Percentiles rank a stretch among this genome's conserved stretches.
These are phyloP conservation scores for Merodon equestris DNA, from an alignment of 2,888 invertebrate genomes.

Conservation along the genomic window DNA sequence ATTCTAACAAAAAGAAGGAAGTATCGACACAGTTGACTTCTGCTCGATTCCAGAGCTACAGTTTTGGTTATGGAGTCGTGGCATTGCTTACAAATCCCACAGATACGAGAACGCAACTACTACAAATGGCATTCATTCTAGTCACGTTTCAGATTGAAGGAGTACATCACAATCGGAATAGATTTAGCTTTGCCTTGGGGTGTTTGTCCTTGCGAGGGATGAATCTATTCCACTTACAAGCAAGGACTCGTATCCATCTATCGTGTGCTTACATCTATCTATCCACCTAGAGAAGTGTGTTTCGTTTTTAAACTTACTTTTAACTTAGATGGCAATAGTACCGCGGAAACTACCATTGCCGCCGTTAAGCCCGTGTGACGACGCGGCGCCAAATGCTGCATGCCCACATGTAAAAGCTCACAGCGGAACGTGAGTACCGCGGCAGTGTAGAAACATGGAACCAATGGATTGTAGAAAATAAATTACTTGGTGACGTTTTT, in stretches of 20 bases:
- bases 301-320: constrained; percentile 1
- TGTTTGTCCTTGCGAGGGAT: neutral
- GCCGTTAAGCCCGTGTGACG: too few species aligned
- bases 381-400: constrained; percentile 33
- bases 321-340: constrained; percentile 1
- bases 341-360: too few species aligned
- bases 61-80: too few species aligned
- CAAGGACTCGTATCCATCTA: too few species aligned
- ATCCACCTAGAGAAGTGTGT: constrained; percentile 10
- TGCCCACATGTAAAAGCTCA: constrained; percentile 7
- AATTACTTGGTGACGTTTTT: constrained; percentile 60
- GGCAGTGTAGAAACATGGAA: constrained; percentile 24
- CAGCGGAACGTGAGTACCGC: constrained; percentile 32
- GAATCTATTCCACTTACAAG: too few species aligned
- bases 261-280: neutral
- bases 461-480: constrained; percentile 58
- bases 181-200: constrained; percentile 42
- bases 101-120: constrained; percentile 46
- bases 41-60: neutral
- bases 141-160: constrained; percentile 68
- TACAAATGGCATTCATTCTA: constrained; percentile 53
- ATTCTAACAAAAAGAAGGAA: constrained; percentile 49
- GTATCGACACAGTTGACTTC: constrained; percentile 33
- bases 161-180: constrained; percentile 63
- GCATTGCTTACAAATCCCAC: constrained; percentile 36